These are phyloP conservation scores for Antedon mediterranea DNA, from an alignment of 53 echinoderm and acorn worm species.

Conservation along the genomic window DNA sequence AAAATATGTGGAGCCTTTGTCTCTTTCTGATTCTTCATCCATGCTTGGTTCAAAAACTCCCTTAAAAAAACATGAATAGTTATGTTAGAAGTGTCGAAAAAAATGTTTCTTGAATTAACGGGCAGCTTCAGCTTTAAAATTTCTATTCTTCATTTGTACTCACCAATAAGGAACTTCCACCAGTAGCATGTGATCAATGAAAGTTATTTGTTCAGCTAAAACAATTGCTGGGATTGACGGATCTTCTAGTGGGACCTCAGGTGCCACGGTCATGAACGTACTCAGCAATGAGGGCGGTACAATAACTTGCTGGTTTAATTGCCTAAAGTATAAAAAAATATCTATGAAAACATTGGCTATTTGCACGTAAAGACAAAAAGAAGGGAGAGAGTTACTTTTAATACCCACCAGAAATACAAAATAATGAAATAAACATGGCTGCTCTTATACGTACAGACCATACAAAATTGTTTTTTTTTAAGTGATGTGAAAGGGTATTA, in stretches of 20 bases:
- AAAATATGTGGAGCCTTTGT: slow-evolving; percentile 73
- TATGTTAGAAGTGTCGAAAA: not conserved
- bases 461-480: no score
- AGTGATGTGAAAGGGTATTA: no score
- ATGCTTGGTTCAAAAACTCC: slow-evolving; percentile 88
- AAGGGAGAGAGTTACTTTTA: no score
- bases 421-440: no score
- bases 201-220: slow-evolving; percentile 90
- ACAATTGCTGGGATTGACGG: slow-evolving; percentile 43
- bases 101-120: not conserved
- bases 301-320: not conserved
- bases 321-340: not conserved
- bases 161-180: slow-evolving; percentile 81
- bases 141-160: not conserved
- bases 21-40: slow-evolving; percentile 81
- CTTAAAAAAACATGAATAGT: slow-evolving; percentile 25
- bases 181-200: slow-evolving; percentile 87
- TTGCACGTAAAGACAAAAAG: no score
- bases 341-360: no score
- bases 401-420: no score
- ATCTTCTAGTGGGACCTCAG: slow-evolving; percentile 49
- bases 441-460: no score
- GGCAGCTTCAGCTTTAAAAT: no score
- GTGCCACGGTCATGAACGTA: slow-evolving; percentile 4
- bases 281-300: not conserved